Conservation (phyloP, 2,797 vertebrate species). For the Gymnocypris eckloni region DNA sequence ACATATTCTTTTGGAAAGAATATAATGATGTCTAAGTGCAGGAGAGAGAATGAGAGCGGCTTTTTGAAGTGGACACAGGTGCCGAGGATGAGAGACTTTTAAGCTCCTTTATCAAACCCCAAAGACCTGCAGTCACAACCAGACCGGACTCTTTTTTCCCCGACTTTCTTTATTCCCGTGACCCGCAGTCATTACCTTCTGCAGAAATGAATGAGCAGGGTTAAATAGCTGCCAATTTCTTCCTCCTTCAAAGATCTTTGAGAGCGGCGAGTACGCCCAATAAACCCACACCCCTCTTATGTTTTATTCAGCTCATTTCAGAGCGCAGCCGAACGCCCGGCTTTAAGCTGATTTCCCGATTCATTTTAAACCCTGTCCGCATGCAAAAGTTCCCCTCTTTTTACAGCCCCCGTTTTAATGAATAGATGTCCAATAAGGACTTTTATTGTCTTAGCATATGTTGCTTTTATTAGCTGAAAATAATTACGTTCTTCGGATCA, state of each 20-base stretch:
- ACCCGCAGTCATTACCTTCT: slow-evolving; percentile 58
- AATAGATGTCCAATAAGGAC: slow-evolving; percentile 97
- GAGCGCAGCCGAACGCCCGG: slow-evolving; percentile 75
- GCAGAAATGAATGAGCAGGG: slow-evolving; percentile 60
- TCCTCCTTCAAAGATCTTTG: slow-evolving; percentile 72
- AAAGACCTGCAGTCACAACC: slow-evolving; percentile 46
- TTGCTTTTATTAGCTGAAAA: slow-evolving; percentile 99
- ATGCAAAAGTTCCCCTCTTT: slow-evolving; percentile 77
- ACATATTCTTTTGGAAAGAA: slow-evolving; percentile 33
- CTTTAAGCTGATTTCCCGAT: slow-evolving; percentile 78
- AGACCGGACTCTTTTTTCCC: slow-evolving; percentile 19
- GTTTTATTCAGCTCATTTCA: slow-evolving; percentile 84
- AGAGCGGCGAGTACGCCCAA: slow-evolving; percentile 76
- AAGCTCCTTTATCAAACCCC: slow-evolving; percentile 57
- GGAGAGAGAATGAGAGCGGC: slow-evolving; percentile 10
- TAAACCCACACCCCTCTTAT: slow-evolving; percentile 80
- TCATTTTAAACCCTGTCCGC: slow-evolving; percentile 81
- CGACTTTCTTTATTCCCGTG: slow-evolving; percentile 51
- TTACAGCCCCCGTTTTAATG: slow-evolving; percentile 89
- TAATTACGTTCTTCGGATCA: slow-evolving; percentile 99
- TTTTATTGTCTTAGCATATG: slow-evolving; percentile 99
- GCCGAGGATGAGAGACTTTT: slow-evolving; percentile 43
- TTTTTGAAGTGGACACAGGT: slow-evolving; percentile 49
- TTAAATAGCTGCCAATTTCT: slow-evolving; percentile 67
- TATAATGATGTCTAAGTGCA: slow-evolving; percentile 25